A percentile compares a stretch with the other conserved stretches of the same genome.
phyloP scores from a whole-genome alignment of 2,797 vertebrate genomes.

The Sciurus carolinensis region DNA sequence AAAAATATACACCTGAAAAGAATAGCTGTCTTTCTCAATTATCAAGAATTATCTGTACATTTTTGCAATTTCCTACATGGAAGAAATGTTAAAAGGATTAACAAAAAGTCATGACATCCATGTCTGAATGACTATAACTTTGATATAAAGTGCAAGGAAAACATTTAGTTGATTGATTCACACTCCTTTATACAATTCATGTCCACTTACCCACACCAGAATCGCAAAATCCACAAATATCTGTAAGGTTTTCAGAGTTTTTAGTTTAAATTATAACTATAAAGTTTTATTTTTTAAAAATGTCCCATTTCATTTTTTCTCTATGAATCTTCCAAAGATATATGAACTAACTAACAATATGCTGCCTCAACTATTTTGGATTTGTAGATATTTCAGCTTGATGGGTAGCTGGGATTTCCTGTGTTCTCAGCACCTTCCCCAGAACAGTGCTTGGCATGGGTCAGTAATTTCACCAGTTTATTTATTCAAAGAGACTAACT shows the following conservation, averaged over 20 bases:
- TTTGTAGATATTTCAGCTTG: not conserved
- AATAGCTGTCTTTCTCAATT: not conserved
- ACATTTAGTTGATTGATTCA: not conserved
- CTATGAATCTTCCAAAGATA: not conserved
- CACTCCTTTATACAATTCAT: not conserved
- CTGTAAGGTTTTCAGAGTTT: not conserved
- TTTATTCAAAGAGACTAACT: not conserved
- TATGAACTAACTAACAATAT: not conserved
- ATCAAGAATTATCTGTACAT: not conserved
- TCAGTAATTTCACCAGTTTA: not conserved
- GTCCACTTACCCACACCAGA: not conserved
- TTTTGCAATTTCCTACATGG: not conserved
- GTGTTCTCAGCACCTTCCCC: not conserved
- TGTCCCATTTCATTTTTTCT: not conserved
- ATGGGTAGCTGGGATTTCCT: not conserved
- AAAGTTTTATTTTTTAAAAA: not conserved
- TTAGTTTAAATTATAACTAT: not conserved
- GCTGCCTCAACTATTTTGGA: not conserved
- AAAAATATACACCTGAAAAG: not conserved
- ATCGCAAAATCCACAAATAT: not conserved
- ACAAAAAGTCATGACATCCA: not conserved
- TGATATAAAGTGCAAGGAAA: not conserved
- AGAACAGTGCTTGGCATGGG: not conserved
- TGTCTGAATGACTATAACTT: not conserved
- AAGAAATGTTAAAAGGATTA: not conserved